phyloP scores from a whole-genome alignment of 2,888 invertebrate genomes.

The Scrobipalpa atriplicella region DNA sequence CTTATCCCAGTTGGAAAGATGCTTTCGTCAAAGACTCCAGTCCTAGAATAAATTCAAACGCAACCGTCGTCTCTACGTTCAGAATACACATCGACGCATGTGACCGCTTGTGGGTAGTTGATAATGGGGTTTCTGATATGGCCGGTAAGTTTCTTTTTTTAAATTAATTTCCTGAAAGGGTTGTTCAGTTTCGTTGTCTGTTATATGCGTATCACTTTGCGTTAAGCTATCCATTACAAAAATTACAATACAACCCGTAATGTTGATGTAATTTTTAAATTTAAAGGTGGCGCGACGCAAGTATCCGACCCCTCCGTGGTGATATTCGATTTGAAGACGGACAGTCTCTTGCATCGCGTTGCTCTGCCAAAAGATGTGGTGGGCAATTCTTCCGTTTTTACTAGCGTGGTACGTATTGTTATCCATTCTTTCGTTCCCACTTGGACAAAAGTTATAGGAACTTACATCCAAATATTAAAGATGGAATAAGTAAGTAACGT shows the following conservation, averaged over 20 bases:
- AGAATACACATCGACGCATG: conserved; percentile 87
- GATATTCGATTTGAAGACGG: conserved; percentile 87
- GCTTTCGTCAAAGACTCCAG: conserved; percentile 84
- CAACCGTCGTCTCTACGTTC: conserved; percentile 87
- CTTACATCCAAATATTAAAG: too few species aligned
- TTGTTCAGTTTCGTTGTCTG: too few species aligned
- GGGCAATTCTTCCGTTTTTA: conserved; percentile 87
- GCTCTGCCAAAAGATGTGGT: conserved; percentile 83
- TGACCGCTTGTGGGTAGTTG: conserved; percentile 90
- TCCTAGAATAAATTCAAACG: conserved; percentile 63
- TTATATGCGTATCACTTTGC: conserved; percentile 15
- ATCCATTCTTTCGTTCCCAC: not conserved
- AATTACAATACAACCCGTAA: not conserved
- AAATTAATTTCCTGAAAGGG: too few species aligned
- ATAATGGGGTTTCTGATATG: conserved; percentile 88
- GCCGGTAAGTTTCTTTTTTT: conserved; percentile 81
- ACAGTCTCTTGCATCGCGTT: conserved; percentile 84
- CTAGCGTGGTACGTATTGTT: conserved; percentile 85
- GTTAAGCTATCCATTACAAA: too few species aligned
- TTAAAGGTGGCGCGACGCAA: conserved; percentile 80
- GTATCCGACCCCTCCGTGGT: conserved; percentile 83
- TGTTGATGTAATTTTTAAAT: not conserved
- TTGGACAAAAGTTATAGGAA: too few species aligned
- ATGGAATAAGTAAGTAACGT: too few species aligned
- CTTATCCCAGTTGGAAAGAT: conserved; percentile 89